Percentiles rank a stretch among this genome's conserved stretches.
These are phyloP conservation scores for Iguana delicatissima DNA, from an alignment of 2,797 vertebrate species.

Conservation along the genomic window DNA sequence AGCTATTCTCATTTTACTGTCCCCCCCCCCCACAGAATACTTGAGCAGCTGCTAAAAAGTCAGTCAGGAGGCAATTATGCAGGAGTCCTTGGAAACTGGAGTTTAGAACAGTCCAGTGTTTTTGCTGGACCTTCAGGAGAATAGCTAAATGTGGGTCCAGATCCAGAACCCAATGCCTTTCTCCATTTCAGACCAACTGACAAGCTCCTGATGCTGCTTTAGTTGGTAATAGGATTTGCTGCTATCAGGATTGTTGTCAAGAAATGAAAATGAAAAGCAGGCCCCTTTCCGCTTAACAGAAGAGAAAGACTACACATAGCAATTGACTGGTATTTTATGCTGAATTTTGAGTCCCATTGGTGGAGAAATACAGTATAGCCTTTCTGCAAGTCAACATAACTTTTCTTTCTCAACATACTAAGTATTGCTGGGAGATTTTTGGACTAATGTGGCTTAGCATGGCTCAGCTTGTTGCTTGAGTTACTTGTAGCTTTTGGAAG, in stretches of 20 bases:
- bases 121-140: slow-evolving; percentile 38
- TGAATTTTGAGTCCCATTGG: not conserved
- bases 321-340: not conserved
- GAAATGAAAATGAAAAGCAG: no score
- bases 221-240: slow-evolving; percentile 4
- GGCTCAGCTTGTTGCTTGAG: not conserved
- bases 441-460: not conserved
- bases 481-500: not conserved
- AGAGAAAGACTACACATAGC: not conserved
- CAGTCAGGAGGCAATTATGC: not conserved
- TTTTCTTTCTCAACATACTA: not conserved
- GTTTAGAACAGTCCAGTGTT: not conserved
- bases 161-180: slow-evolving; percentile 28
- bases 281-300: not conserved
- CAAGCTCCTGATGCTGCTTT: slow-evolving; percentile 51
- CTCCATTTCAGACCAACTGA: slow-evolving; percentile 39
- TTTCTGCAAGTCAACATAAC: not conserved
- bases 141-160: slow-evolving; percentile 34
- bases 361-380: not conserved
- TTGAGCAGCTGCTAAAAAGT: not conserved
- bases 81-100: not conserved
- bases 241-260: not conserved
- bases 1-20: not conserved
- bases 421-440: not conserved
- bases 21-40: not conserved